Conservation (phyloP, 2,113 vertebrate genomes). For the Sigmodon hispidus region DNA sequence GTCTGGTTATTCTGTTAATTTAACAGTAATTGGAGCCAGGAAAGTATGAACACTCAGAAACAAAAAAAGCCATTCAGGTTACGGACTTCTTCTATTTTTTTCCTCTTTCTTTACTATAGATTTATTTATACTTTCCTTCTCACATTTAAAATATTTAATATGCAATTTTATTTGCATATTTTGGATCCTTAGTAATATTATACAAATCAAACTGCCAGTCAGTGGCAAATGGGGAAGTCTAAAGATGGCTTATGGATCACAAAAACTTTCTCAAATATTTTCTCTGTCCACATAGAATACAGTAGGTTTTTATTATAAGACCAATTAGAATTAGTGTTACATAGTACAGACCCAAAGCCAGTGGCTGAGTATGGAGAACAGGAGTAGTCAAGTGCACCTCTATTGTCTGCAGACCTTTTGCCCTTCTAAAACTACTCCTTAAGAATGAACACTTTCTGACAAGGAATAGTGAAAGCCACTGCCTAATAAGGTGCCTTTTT, state of each 20-base stretch:
- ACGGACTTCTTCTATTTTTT: not conserved
- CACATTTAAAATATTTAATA: not conserved
- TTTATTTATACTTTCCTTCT: not conserved
- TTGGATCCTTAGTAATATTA: not conserved
- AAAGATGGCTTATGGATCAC: not conserved
- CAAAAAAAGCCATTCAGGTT: not conserved
- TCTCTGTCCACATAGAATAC: not conserved
- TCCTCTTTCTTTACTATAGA: not conserved
- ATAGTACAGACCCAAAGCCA: not conserved
- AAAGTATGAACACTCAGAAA: conserved; percentile 3
- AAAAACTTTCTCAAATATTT: not conserved
- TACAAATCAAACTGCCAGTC: not conserved
- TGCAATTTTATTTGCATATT: not conserved
- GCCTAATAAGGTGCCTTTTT: not conserved
- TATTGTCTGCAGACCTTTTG: not conserved
- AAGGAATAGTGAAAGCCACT: not conserved
- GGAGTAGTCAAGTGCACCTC: not conserved
- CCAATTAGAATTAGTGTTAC: too few relatives aligned
- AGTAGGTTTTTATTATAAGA: too few relatives aligned
- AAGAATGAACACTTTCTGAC: not conserved
- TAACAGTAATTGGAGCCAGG: not conserved
- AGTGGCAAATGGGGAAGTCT: not conserved
- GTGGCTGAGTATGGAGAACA: too few relatives aligned
- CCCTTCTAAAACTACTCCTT: not conserved
- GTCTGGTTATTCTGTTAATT: not conserved